Evolutionary conservation across 2,888 invertebrate species (phyloP).

Genomic region (Apodemia hepburni): DNA sequence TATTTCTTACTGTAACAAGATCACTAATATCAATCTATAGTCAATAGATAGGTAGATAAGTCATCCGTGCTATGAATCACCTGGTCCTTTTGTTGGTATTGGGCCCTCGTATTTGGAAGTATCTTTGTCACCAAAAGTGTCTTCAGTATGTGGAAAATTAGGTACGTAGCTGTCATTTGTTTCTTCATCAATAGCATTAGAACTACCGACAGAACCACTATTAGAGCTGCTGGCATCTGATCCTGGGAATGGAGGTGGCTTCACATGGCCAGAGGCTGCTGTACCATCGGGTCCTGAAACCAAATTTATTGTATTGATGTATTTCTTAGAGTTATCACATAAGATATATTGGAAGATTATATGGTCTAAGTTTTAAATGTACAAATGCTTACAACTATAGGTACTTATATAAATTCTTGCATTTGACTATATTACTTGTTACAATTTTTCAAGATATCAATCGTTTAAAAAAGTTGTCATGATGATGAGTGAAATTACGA

Average conservation of each 20-base stretch:
- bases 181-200: conserved; percentile 29
- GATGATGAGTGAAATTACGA: too few species aligned
- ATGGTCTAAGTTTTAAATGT: too few species aligned
- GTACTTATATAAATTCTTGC: too few species aligned
- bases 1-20: conserved; percentile 45
- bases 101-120: conserved; percentile 24
- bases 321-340: too few species aligned
- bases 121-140: conserved; percentile 17
- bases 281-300: conserved; percentile 71
- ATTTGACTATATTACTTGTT: too few species aligned
- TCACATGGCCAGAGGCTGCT: conserved; percentile 80
- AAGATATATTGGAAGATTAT: too few species aligned
- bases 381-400: too few species aligned
- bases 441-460: too few species aligned
- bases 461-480: too few species aligned
- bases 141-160: conserved; percentile 34
- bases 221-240: conserved; percentile 41
- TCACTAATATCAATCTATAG: conserved; percentile 62
- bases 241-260: conserved; percentile 68
- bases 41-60: conserved; percentile 27
- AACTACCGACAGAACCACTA: conserved; percentile 20
- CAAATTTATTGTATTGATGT: neutral
- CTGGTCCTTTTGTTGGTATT: conserved; percentile 69
- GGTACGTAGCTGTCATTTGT: conserved; percentile 35
- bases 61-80: conserved; percentile 67